phyloP scores from a whole-genome alignment of 2,113 vertebrate genomes.

The Halcyon senegalensis region DNA sequence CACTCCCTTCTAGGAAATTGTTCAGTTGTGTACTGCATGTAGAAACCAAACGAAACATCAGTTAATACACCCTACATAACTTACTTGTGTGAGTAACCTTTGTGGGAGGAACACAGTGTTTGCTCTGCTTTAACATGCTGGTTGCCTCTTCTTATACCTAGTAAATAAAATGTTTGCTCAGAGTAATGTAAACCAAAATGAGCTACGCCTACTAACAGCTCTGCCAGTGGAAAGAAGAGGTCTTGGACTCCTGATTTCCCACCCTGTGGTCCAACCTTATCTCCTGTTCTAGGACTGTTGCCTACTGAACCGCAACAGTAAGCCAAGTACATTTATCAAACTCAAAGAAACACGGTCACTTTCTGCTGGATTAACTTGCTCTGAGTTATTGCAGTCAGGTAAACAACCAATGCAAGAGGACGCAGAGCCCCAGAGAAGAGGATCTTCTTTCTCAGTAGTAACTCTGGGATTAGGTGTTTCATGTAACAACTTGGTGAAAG shows the following conservation, averaged over 20 bases:
- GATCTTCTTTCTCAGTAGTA: neutral
- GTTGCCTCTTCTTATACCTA: neutral
- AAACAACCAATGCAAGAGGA: neutral
- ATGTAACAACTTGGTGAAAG: neutral
- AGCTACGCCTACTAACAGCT: neutral
- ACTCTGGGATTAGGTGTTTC: neutral
- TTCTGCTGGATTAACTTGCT: neutral
- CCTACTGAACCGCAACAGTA: neutral
- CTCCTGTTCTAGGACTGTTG: neutral
- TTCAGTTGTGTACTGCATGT: neutral
- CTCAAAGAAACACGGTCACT: neutral
- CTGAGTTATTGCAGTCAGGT: neutral
- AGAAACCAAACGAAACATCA: neutral
- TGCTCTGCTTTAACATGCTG: neutral
- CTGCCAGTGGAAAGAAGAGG: neutral
- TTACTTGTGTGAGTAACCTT: neutral
- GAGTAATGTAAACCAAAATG: neutral
- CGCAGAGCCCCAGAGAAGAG: neutral
- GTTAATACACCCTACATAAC: neutral
- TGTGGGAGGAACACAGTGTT: neutral
- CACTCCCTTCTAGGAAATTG: neutral
- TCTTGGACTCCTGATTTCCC: neutral
- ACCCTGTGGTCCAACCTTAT: neutral
- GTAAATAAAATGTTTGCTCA: neutral
- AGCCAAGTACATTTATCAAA: neutral